Percentiles rank a stretch among this genome's conserved stretches.
Evolutionary conservation across 2,888 invertebrate genomes (phyloP).

Genomic region (Napeogenes inachia): DNA sequence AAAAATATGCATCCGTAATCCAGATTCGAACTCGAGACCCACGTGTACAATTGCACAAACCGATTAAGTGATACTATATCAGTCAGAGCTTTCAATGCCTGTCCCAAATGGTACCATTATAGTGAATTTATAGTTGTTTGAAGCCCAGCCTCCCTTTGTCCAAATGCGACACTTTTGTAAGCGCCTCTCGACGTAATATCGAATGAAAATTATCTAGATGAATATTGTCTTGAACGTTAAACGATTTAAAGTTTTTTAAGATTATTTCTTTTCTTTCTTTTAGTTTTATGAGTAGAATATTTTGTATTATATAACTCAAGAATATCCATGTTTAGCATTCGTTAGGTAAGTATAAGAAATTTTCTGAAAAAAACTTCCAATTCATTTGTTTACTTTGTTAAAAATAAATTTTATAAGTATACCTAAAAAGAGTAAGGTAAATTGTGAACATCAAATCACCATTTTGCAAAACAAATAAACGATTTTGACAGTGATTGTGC

Average conservation of each 20-base stretch:
- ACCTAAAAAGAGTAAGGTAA: no score
- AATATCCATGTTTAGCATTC: no score
- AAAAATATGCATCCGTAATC: neutral
- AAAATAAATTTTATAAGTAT: no score
- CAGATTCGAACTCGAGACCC: slow-evolving; percentile 15
- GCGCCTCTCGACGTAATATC: slow-evolving; percentile 35
- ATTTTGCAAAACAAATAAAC: no score
- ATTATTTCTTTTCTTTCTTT: neutral
- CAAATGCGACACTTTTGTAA: slow-evolving; percentile 40
- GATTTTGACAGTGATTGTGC: no score
- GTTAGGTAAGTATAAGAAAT: no score
- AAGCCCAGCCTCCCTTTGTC: slow-evolving; percentile 36
- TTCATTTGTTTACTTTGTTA: no score
- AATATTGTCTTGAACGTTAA: slow-evolving; percentile 22
- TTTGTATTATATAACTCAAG: no score
- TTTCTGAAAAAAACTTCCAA: no score
- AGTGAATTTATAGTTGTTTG: slow-evolving; percentile 36
- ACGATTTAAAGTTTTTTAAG: slow-evolving; percentile 3
- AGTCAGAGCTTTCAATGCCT: slow-evolving; percentile 30
- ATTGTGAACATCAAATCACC: no score
- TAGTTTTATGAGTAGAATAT: neutral
- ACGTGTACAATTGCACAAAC: slow-evolving; percentile 26
- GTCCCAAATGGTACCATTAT: slow-evolving; percentile 35
- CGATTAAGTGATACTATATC: slow-evolving; percentile 36
- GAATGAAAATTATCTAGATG: slow-evolving; percentile 34